phyloP scores from a whole-genome alignment of 2,797 vertebrate species.

The Harpagifer antarcticus region DNA sequence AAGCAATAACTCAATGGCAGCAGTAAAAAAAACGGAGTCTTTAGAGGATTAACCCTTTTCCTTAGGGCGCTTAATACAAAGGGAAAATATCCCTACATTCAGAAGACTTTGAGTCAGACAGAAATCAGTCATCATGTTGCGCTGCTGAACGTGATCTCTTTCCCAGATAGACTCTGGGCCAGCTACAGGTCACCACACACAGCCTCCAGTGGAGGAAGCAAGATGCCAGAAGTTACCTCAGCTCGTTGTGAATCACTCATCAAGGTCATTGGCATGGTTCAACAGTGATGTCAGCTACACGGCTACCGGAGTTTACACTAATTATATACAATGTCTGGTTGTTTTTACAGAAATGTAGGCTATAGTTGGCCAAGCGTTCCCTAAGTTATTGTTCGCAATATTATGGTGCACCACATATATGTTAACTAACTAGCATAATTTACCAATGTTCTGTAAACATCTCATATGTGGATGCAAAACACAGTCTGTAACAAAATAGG shows the following conservation, averaged over 20 bases:
- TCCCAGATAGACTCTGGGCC: conserved; percentile 51
- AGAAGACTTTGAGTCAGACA: conserved; percentile 39
- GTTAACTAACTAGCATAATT: no score
- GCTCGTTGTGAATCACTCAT: conserved; percentile 36
- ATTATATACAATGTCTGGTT: not conserved
- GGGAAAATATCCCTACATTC: conserved; percentile 47
- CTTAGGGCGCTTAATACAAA: conserved; percentile 33
- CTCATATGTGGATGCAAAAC: no score
- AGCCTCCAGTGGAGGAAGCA: conserved; percentile 44
- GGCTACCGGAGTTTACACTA: not conserved
- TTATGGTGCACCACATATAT: no score
- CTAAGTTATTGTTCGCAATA: no score
- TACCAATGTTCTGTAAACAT: no score
- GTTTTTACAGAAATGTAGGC: not conserved
- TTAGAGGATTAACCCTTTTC: conserved; percentile 50
- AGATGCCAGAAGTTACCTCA: conserved; percentile 55
- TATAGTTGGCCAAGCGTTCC: no score
- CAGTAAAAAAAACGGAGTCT: conserved; percentile 36
- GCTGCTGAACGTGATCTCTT: conserved; percentile 46
- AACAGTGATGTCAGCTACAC: conserved; percentile 40
- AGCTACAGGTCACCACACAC: conserved; percentile 59
- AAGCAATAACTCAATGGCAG: conserved; percentile 27
- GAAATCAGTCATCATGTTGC: conserved; percentile 55
- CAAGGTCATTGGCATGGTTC: conserved; percentile 1
- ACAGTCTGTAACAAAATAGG: no score